These are phyloP conservation scores for Habropoda laboriosa DNA, from an alignment of 1,140 invertebrate species.

Conservation along the genomic window DNA sequence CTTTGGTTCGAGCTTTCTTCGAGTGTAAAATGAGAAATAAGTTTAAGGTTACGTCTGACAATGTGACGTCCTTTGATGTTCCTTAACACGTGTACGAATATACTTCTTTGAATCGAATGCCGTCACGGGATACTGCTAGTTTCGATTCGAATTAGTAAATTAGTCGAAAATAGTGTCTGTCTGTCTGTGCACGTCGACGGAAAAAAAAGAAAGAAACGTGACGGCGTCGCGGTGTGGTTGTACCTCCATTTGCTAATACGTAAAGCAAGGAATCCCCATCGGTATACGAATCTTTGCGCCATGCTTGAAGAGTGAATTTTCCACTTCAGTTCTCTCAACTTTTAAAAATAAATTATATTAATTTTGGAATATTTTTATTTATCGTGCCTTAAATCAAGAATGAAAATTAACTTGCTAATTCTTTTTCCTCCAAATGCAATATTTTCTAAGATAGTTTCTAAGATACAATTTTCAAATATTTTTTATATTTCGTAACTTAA, in stretches of 20 bases:
- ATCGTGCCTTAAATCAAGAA: too few relatives aligned
- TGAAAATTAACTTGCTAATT: too few relatives aligned
- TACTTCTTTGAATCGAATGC: constrained; percentile 31
- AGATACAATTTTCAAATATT: too few relatives aligned
- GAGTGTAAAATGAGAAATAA: neutral
- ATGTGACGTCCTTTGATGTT: constrained; percentile 24
- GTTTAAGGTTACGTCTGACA: neutral
- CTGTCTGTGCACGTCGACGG: neutral
- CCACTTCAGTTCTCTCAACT: too few relatives aligned
- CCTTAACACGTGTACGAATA: constrained; percentile 13
- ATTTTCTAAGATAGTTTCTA: too few relatives aligned
- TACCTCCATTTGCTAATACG: neutral
- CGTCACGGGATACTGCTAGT: neutral
- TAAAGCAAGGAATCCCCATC: neutral
- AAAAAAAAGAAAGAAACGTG: constrained; percentile 4
- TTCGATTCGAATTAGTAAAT: constrained; percentile 28
- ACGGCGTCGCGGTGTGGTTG: neutral
- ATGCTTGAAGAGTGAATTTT: too few relatives aligned
- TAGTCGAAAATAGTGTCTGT: constrained; percentile 9
- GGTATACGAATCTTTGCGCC: neutral
- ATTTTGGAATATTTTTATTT: too few relatives aligned
- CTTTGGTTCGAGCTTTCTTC: too few relatives aligned
- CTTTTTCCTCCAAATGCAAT: too few relatives aligned
- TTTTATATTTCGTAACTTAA: too few relatives aligned
- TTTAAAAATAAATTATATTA: too few relatives aligned